A percentile compares a stretch with the other conserved stretches of the same genome.
Conservation (phyloP, 92 coral and sea anemone genomes). For the Porites lobata region DNA sequence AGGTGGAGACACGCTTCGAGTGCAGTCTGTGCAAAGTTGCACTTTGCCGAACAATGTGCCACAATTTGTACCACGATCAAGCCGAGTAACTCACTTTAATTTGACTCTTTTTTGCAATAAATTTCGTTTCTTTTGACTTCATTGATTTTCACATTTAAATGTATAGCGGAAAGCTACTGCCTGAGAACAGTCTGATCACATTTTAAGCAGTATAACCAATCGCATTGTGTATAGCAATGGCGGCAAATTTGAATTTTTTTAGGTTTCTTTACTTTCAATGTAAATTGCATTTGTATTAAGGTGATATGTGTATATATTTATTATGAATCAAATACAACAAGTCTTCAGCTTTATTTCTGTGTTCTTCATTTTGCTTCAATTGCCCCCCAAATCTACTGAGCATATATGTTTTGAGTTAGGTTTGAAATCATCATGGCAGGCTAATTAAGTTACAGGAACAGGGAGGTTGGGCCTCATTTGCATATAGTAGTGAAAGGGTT, state of each 20-base stretch:
- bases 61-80: constrained; percentile 13
- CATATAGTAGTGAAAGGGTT: constrained; percentile 34
- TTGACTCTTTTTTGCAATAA: neutral
- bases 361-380: neutral
- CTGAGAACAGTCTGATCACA: neutral
- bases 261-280: neutral
- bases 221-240: neutral
- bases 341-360: constrained; percentile 22
- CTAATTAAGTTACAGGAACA: constrained; percentile 24
- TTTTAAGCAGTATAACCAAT: neutral
- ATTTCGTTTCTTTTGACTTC: neutral
- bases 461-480: constrained; percentile 11
- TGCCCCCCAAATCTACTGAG: constrained; percentile 23
- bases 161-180: neutral
- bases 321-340: neutral
- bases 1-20: constrained; percentile 42
- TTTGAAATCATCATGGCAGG: constrained; percentile 4
- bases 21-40: constrained; percentile 48
- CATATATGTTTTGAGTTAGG: constrained; percentile 20
- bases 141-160: constrained; percentile 3
- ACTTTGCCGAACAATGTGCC: constrained; percentile 37
- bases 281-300: neutral
- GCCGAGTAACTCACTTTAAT: neutral
- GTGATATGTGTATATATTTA: neutral
- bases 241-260: constrained; percentile 33